A percentile compares a stretch with the other conserved stretches of the same genome.
Conservation (phyloP, 2,113 vertebrate species). For the Sinocyclocheilus grahami region DNA sequence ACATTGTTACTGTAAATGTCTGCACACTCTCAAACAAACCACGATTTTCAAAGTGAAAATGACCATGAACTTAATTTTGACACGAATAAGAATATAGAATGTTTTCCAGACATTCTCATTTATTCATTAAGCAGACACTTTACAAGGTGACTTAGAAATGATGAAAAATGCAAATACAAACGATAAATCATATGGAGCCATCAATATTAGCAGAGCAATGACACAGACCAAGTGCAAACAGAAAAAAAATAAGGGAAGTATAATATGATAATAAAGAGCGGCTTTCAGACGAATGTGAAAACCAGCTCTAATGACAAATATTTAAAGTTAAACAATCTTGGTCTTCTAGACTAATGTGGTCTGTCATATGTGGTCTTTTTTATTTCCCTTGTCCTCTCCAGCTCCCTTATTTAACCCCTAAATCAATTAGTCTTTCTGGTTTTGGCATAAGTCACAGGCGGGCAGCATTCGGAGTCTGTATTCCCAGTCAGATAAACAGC, state of each 20-base stretch:
- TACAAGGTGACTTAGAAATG: constrained; percentile 1
- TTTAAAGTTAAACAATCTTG: neutral
- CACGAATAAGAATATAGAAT: too few relatives aligned
- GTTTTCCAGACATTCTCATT: neutral
- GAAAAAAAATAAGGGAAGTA: neutral
- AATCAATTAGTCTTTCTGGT: constrained; percentile 37
- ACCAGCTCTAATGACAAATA: neutral
- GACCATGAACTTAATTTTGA: neutral
- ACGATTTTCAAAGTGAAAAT: neutral
- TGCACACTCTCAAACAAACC: neutral
- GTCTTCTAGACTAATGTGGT: neutral
- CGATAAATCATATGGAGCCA: neutral
- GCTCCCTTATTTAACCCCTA: constrained; percentile 24
- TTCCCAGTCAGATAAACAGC: constrained; percentile 34
- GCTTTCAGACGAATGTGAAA: neutral
- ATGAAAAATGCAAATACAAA: neutral
- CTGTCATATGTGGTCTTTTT: neutral
- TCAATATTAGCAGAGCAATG: neutral
- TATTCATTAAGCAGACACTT: neutral
- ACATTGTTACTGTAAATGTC: neutral
- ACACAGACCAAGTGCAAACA: neutral
- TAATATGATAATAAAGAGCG: neutral
- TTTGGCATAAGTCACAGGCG: constrained; percentile 12
- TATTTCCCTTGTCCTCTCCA: neutral
- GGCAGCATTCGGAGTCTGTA: neutral